These are phyloP conservation scores for Rhamnusium bicolor DNA, from an alignment of 2,888 invertebrate genomes.

Conservation along the genomic window DNA sequence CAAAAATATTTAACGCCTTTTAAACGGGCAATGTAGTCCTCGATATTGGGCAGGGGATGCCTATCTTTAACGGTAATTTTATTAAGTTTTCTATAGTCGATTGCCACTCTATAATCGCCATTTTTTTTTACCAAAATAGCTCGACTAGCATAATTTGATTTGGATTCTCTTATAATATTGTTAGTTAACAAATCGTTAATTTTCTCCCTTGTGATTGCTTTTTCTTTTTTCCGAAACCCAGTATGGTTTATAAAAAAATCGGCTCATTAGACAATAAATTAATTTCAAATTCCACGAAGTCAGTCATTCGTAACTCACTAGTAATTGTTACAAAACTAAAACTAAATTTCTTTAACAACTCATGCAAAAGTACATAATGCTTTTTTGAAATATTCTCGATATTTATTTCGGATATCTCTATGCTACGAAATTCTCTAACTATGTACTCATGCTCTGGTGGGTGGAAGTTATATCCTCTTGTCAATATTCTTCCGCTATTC, in stretches of 20 bases:
- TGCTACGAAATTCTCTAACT: no score
- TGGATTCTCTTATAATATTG: conserved; percentile 43
- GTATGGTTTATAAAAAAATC: conserved; percentile 56
- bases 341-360: neutral
- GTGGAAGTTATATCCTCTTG: no score
- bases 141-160: conserved; percentile 56
- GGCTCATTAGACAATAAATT: conserved; percentile 46
- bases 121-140: conserved; percentile 54
- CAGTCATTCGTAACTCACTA: conserved; percentile 40
- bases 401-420: no score
- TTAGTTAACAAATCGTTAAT: conserved; percentile 46
- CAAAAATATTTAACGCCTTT: conserved; percentile 54
- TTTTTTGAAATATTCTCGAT: neutral
- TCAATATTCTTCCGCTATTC: no score
- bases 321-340: conserved; percentile 41
- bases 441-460: no score
- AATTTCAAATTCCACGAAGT: conserved; percentile 52
- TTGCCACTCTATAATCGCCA: conserved; percentile 48
- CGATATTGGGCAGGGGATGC: conserved; percentile 60
- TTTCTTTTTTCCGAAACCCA: conserved; percentile 52
- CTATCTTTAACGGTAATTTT: conserved; percentile 56
- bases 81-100: conserved; percentile 61
- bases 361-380: neutral
- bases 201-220: conserved; percentile 39
- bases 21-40: conserved; percentile 57